Evolutionary conservation across 2,113 vertebrate genomes (phyloP), one percentile per base, ranked within the genome.

Genomic region (Eidolon helvum): DNA sequence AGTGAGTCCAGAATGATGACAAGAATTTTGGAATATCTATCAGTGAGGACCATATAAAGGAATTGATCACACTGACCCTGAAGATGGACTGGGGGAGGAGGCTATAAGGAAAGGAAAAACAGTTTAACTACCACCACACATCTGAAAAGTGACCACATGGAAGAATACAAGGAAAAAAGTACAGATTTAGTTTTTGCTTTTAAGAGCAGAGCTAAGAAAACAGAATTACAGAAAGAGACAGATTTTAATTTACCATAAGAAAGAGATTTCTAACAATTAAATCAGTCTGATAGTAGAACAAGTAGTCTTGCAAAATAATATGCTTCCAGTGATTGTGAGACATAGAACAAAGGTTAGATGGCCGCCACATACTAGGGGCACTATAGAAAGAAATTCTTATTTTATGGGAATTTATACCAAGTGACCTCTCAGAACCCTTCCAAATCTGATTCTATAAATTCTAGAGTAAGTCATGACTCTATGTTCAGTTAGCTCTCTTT

Each of bases 371-470:
- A 87, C 40, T n/a, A 91, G 1, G 5, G 30, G 30, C 10, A 74
- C 77, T 55, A 66, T 10, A 43, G 69, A 80, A 65, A 98, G 30
- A 89, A 65, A 75, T 71, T 26, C 40, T 96, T 59, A 43, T 72
- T 96, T 59, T 45, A 66, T 55, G 48, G 59, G 40, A 55, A 63
- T 68, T 57, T 35, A 80, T 1, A 92, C 3, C 16, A 90, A 65
- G 63, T 48, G 33, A 95, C 30, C 80, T 90, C 87, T 93, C 38
- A 71, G 10, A 45, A 77, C 12, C 24, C 87, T 92, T 90, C 26
- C 9, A 84, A 79, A 61, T 91, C 38, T 91, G 50, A 75, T 66
- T 87, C 72, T 80, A 61, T 43, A 90, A 87, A 96, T 65, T 87
- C 50, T 69, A 19, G 28, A 80, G 10, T 90, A 93, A 86, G n/a